phyloP scores from a whole-genome alignment of 2,797 vertebrate species.

The Parauchenoglanis ngamensis region DNA sequence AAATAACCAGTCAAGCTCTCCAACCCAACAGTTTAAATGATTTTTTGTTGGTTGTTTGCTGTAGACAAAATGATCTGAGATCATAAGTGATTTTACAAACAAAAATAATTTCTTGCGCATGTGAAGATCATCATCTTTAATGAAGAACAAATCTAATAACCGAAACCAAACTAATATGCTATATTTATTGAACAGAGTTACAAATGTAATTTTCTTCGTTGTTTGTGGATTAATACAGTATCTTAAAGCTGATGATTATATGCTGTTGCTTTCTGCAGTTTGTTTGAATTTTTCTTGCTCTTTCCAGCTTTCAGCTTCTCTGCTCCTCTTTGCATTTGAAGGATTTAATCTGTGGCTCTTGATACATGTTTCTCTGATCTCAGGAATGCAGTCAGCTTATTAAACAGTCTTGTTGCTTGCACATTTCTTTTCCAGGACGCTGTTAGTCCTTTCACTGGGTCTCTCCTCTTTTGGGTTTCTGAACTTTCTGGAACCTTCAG shows the following conservation, averaged over 20 bases:
- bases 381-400: not conserved
- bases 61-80: not conserved
- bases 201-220: not conserved
- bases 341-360: not conserved
- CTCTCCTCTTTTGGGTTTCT: not conserved
- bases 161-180: not conserved
- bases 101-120: not conserved
- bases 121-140: not conserved
- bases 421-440: not conserved
- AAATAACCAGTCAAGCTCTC: no score
- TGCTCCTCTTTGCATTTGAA: not conserved
- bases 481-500: not conserved
- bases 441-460: constrained; percentile 8
- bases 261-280: not conserved
- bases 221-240: not conserved
- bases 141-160: not conserved
- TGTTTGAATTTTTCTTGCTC: no score
- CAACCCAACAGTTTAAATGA: no score
- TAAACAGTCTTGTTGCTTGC: not conserved
- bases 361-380: not conserved
- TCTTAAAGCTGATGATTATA: not conserved
- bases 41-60: not conserved
- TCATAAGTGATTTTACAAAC: not conserved
- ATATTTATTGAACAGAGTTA: not conserved
- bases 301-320: not conserved